A percentile compares a stretch with the other conserved stretches of the same genome.
phyloP scores from a whole-genome alignment of 2,113 vertebrate species.

The Parotia lawesii region DNA sequence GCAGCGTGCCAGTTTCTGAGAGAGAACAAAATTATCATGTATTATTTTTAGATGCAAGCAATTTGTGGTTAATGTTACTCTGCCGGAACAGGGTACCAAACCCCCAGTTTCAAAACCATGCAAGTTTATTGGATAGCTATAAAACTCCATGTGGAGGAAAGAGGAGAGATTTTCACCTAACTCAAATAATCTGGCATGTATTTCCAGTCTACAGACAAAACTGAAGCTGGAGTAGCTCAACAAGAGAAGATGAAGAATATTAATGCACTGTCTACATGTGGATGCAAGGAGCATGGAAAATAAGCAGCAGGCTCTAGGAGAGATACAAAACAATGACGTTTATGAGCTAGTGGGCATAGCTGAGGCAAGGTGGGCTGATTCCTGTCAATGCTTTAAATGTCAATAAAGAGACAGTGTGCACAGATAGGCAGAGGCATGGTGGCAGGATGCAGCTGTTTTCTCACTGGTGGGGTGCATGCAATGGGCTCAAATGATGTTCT shows the following conservation, averaged over 20 bases:
- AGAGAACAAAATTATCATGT: background rate
- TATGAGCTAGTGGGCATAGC: background rate
- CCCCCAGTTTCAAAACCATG: background rate
- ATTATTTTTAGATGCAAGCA: conserved; percentile 38
- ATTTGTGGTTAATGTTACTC: background rate
- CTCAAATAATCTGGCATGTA: background rate
- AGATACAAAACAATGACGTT: background rate
- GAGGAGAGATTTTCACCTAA: background rate
- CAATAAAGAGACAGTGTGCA: background rate
- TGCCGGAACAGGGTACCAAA: background rate
- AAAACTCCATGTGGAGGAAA: background rate
- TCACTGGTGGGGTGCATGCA: background rate
- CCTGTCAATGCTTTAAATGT: background rate
- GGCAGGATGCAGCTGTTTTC: background rate
- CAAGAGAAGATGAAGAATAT: conserved; percentile 18
- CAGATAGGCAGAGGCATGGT: background rate
- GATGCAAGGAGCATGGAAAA: conserved; percentile 21
- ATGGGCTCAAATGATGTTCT: background rate
- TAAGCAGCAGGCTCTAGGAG: background rate
- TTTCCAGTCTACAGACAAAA: background rate
- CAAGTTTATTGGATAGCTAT: background rate
- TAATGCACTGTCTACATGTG: background rate
- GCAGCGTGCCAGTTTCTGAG: background rate
- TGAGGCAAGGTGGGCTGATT: background rate
- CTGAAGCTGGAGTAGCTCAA: background rate